Evolutionary conservation across 1,140 invertebrate genomes (phyloP).

Genomic region (Diprion similis): DNA sequence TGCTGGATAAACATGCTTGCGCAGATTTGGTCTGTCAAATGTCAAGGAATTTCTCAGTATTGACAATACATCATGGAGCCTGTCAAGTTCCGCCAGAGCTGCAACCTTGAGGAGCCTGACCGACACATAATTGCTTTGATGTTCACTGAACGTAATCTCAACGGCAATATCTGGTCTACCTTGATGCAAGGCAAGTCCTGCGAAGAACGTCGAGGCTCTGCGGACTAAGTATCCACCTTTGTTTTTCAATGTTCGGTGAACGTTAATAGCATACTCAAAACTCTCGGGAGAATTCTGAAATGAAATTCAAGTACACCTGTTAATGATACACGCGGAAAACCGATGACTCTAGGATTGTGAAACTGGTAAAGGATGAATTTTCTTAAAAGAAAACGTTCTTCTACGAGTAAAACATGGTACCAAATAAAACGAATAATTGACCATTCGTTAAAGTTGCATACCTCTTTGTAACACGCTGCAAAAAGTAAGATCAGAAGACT

Average conservation of each 20-base stretch:
- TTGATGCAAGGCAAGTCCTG: slow-evolving; percentile 72
- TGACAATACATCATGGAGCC: slow-evolving; percentile 70
- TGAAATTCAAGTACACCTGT: slow-evolving; percentile 22
- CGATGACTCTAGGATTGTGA: no score
- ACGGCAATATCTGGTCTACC: slow-evolving; percentile 70
- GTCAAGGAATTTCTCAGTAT: slow-evolving; percentile 67
- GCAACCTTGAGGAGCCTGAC: slow-evolving; percentile 72
- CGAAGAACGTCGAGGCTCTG: slow-evolving; percentile 68
- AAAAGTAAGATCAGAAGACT: slow-evolving; percentile 70
- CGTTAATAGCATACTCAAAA: slow-evolving; percentile 68
- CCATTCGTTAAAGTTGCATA: slow-evolving; percentile 52
- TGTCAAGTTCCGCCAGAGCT: slow-evolving; percentile 66
- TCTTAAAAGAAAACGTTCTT: not conserved
- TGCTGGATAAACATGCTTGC: slow-evolving; percentile 62
- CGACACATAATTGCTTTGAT: slow-evolving; percentile 68
- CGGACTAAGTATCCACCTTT: slow-evolving; percentile 65
- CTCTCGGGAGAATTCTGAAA: slow-evolving; percentile 76
- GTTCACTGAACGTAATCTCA: slow-evolving; percentile 67
- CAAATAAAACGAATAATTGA: not conserved
- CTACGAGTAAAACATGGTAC: not conserved
- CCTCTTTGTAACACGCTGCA: slow-evolving; percentile 80
- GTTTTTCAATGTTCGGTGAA: slow-evolving; percentile 66
- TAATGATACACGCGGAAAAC: slow-evolving; percentile 57
- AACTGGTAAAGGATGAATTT: no score
- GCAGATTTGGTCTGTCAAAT: slow-evolving; percentile 59